phyloP scores from a whole-genome alignment of 2,797 vertebrate genomes.

The Coccyzus lansbergi region DNA sequence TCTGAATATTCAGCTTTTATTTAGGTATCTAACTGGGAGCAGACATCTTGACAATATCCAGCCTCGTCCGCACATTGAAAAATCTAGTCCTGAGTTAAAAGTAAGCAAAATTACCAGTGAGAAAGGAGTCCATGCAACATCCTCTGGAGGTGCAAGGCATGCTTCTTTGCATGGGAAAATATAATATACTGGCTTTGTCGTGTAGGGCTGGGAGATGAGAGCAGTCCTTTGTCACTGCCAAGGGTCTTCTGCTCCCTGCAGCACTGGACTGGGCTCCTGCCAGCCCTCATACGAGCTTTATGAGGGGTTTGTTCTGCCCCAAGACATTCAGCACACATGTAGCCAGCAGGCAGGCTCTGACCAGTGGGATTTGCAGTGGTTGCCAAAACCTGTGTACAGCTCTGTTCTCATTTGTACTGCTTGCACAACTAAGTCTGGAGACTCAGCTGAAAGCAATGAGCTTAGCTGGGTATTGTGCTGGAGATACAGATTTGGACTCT shows the following conservation, averaged over 20 bases:
- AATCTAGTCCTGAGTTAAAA: not conserved
- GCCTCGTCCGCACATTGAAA: not conserved
- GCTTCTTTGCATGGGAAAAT: not conserved
- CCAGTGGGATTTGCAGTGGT: not conserved
- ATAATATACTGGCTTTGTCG: rapidly evolving
- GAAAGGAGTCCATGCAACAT: rapidly evolving
- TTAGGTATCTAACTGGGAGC: not conserved
- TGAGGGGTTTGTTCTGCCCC: not conserved
- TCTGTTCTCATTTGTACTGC: not conserved
- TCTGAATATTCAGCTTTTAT: not conserved
- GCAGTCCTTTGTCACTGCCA: not conserved
- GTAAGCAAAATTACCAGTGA: not conserved
- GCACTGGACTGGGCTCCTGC: not conserved
- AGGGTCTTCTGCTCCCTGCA: not conserved
- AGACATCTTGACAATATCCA: not conserved
- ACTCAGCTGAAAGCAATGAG: not conserved
- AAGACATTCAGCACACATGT: rapidly evolving
- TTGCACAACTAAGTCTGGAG: not conserved
- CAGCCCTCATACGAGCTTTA: not conserved
- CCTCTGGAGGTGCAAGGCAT: not conserved
- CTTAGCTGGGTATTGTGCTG: rapidly evolving
- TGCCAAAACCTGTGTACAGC: rapidly evolving
- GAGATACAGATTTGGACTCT: not conserved
- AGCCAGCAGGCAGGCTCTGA: not conserved
- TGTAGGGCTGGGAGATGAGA: not conserved